phyloP scores from a whole-genome alignment of 2,888 invertebrate genomes.

The Resseliella maxima region DNA sequence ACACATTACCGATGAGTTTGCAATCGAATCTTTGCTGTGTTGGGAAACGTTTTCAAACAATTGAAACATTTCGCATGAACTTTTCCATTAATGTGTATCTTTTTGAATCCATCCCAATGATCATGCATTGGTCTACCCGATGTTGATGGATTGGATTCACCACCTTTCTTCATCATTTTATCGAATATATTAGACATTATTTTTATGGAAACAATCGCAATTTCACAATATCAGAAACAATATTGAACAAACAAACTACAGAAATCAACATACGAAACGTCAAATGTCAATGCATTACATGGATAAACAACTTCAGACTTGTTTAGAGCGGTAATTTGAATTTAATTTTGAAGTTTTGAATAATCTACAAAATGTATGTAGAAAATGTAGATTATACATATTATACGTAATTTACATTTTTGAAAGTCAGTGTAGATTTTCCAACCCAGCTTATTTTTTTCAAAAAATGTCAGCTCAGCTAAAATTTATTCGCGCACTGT shows the following conservation, averaged over 20 bases:
- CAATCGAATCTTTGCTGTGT: background rate
- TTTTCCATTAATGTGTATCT: background rate
- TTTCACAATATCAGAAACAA: background rate
- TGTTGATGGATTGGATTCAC: background rate
- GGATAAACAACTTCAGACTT: background rate
- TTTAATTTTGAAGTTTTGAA: background rate
- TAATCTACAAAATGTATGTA: background rate
- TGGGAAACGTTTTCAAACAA: background rate
- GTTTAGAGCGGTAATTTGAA: background rate
- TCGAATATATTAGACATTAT: background rate
- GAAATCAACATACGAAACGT: too few species aligned
- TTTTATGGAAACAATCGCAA: background rate
- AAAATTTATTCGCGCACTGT: too few species aligned
- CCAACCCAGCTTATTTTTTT: background rate
- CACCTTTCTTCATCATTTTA: background rate
- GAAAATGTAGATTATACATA: background rate
- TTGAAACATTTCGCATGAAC: background rate
- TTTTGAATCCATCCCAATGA: background rate
- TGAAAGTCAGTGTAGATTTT: background rate
- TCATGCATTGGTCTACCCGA: slow-evolving; percentile 11
- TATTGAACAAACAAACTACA: background rate
- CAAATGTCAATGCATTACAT: background rate
- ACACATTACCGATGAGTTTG: background rate
- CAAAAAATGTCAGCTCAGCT: too few species aligned
- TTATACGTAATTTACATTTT: background rate